Evolutionary conservation across 2,797 vertebrate genomes (phyloP).

Genomic region (Pristis pectinata): DNA sequence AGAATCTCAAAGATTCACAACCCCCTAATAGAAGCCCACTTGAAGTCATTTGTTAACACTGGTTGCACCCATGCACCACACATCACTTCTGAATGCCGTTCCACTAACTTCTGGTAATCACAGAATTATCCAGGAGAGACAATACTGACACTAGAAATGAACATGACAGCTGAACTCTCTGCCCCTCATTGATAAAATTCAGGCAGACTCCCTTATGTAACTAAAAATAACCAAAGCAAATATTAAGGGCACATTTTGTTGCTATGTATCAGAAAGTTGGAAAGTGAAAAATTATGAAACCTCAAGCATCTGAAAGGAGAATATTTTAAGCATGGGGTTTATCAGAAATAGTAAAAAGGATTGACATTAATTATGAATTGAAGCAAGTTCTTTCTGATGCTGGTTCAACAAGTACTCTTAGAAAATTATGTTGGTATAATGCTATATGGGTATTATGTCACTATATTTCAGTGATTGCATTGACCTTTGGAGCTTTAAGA

Average conservation of each 20-base stretch:
- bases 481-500: constrained; percentile 45
- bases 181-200: not conserved
- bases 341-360: not conserved
- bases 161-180: not conserved
- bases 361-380: not conserved
- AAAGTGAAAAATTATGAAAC: not conserved
- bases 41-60: too few species aligned
- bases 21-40: too few species aligned
- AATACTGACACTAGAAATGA: not conserved
- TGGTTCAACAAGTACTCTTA: not conserved
- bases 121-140: not conserved
- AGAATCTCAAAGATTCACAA: too few species aligned
- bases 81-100: too few species aligned
- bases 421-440: constrained; percentile 25
- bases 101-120: too few species aligned
- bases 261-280: not conserved
- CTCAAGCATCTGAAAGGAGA: not conserved
- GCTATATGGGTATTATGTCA: constrained; percentile 39
- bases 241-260: not conserved
- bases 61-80: too few species aligned
- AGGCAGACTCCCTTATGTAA: not conserved
- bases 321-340: not conserved
- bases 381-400: not conserved
- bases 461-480: constrained; percentile 39
- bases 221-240: not conserved